Base-by-base conservation (phyloP, 1,140 invertebrate species). In the Hyles euphorbiae region DNA sequence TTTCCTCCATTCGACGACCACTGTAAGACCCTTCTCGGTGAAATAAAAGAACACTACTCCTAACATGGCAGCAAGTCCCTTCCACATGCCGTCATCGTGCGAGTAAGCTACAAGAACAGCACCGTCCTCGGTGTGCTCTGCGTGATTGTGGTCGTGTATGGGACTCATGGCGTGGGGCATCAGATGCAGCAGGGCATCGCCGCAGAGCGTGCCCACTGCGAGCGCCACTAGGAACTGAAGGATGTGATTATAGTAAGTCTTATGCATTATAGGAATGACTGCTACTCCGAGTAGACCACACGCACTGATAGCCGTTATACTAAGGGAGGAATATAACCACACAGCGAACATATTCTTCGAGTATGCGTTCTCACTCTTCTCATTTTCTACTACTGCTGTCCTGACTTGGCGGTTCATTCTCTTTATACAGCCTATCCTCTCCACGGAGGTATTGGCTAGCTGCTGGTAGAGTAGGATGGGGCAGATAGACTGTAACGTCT, bases 181-280 rank as follows among this genome's bases (percentile, higher is more conserved):
- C 11, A 99, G 91, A 92, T 99, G 97, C 59, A 99, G 91, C 34
- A 98, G 88, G 2, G 97, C 97, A 91, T 98, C 97, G 4, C 97
- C 97, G 46, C 95, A 94, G 52, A 99, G 89, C 3, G 97, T 97
- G 9, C 96, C 97, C 40, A 98, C 94, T 36, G 97, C 97, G 56
- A 98, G 88, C 0, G 97, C 96, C 3, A 98, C 96, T 57, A 98
- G 89, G 85, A 97, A 98, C 82, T 98, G 97, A 58, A 98, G 90
- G 44, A 98, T 87, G 65, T 96, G 94, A 70, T 98, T 94, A 79
- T 98, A 98, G 86, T 97, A 96, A 56, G 93, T 92, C 74, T 95
- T 96, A 78, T 96, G 93, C 94, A 98, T 97, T 8, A 97, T 92
- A 2, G 96, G 96, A 76, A 98, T 96, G 3, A 98, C 94, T 33